Conservation (phyloP, 2,888 invertebrate species). For the Gryllus longicercus region DNA sequence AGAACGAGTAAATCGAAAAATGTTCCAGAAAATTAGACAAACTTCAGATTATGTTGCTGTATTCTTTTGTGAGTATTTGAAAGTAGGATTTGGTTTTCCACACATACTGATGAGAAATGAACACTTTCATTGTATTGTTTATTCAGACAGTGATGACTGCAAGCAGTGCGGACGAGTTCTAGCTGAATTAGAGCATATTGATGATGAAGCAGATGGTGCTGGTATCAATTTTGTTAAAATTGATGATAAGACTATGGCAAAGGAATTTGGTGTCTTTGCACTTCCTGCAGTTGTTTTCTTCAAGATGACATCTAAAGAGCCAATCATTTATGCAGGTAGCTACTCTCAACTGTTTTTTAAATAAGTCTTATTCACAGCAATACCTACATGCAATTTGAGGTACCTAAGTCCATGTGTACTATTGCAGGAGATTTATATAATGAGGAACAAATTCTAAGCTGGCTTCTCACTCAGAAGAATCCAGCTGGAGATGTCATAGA, state of each 20-base stretch:
- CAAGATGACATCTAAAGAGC: constrained; percentile 80
- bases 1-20: constrained; percentile 85
- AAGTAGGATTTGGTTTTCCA: background rate
- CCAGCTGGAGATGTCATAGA: constrained; percentile 88
- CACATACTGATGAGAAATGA: background rate
- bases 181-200: constrained; percentile 86
- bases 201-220: constrained; percentile 85
- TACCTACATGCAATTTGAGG: background rate
- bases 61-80: constrained; percentile 77
- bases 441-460: constrained; percentile 82
- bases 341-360: constrained; percentile 25
- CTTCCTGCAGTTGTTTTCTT: constrained; percentile 88
- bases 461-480: constrained; percentile 88
- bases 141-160: constrained; percentile 86
- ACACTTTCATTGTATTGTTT: constrained; percentile 22
- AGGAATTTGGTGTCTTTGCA: constrained; percentile 84
- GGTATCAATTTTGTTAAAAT: constrained; percentile 92
- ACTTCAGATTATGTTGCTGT: constrained; percentile 87
- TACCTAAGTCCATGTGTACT: background rate
- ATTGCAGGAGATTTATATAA: constrained; percentile 74
- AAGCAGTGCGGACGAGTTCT: constrained; percentile 88
- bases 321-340: constrained; percentile 82
- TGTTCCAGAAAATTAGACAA: constrained; percentile 88
- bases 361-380: background rate
- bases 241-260: constrained; percentile 82